These are phyloP conservation scores for Coendou prehensilis DNA, from an alignment of 2,797 vertebrate species.

Conservation along the genomic window DNA sequence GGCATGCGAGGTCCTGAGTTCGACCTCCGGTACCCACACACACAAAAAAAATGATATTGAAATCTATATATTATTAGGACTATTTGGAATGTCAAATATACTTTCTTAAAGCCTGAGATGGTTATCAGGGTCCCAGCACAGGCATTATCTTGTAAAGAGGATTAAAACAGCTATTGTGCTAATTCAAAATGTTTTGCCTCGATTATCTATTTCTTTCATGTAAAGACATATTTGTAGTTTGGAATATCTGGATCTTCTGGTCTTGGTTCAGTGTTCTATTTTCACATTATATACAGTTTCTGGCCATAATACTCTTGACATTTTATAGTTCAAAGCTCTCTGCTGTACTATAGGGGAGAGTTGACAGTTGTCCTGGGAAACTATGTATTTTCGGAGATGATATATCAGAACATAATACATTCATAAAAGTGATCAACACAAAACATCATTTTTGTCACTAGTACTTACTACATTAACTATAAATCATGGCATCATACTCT, in stretches of 20 bases:
- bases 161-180: constrained; percentile 15
- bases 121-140: neutral
- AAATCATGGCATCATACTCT: constrained; percentile 5
- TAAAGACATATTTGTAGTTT: constrained; percentile 39
- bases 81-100: constrained; percentile 36
- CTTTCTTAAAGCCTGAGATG: neutral
- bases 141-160: constrained; percentile 26
- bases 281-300: constrained; percentile 11
- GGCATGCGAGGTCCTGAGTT: too few relatives aligned
- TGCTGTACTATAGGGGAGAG: constrained; percentile 35
- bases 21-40: too few relatives aligned
- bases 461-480: constrained; percentile 57
- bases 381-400: constrained; percentile 33
- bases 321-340: constrained; percentile 59
- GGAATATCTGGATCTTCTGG: constrained; percentile 13
- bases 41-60: neutral
- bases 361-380: constrained; percentile 43
- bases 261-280: constrained; percentile 21
- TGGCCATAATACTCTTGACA: constrained; percentile 47
- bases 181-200: constrained; percentile 45
- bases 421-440: constrained; percentile 52
- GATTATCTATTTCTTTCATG: neutral
- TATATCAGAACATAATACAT: constrained; percentile 51
- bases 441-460: constrained; percentile 63
- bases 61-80: neutral